phyloP scores from a whole-genome alignment of 2,113 vertebrate genomes.

The Neopipo cinnamomea region DNA sequence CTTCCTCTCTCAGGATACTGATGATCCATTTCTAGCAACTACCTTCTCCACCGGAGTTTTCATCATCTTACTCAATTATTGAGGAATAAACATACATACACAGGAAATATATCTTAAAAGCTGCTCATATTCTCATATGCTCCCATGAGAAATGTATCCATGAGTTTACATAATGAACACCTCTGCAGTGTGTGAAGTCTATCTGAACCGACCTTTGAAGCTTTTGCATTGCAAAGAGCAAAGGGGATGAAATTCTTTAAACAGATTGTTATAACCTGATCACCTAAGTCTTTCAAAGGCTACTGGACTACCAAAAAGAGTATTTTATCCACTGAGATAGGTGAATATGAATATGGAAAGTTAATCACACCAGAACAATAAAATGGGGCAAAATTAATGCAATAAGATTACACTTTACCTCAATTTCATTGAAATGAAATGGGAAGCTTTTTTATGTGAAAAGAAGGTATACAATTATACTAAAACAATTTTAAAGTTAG shows the following conservation, averaged over 20 bases:
- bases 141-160: background rate
- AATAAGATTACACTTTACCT: background rate
- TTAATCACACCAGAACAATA: background rate
- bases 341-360: background rate
- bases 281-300: conserved; percentile 12
- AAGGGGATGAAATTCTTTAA: background rate
- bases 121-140: background rate
- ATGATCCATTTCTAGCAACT: background rate
- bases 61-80: background rate
- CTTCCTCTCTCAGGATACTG: background rate
- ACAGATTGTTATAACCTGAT: background rate
- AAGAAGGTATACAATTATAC: background rate
- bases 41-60: background rate
- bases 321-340: background rate
- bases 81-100: background rate
- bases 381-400: background rate
- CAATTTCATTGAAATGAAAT: background rate
- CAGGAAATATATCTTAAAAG: background rate
- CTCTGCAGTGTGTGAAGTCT: background rate
- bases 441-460: background rate
- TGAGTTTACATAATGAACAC: background rate
- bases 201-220: conserved; percentile 30
- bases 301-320: background rate
- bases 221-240: conserved; percentile 5
- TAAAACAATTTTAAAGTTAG: background rate